These are phyloP conservation scores for Pinctada fucata DNA, from an alignment of 2,888 invertebrate genomes.

Conservation along the genomic window DNA sequence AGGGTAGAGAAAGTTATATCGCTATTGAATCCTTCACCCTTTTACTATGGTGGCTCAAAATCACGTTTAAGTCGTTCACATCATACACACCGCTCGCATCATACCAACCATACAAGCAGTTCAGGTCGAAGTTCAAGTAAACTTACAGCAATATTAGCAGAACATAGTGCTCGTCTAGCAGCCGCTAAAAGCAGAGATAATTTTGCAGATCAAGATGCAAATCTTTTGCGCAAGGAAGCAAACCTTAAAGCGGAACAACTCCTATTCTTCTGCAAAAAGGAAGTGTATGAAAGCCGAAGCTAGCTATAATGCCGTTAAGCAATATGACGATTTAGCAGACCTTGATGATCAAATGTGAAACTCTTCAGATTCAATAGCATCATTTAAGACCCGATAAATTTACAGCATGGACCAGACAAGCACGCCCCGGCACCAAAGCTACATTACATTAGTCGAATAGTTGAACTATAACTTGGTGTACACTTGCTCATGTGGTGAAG, in stretches of 20 bases:
- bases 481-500: no score
- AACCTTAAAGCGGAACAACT: not conserved
- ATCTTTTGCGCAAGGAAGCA: not conserved
- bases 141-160: no score
- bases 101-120: not conserved
- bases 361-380: no score
- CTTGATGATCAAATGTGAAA: not conserved
- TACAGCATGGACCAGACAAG: no score
- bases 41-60: not conserved
- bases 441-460: no score
- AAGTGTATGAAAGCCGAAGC: constrained; percentile 1
- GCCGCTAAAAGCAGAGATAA: no score
- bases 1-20: constrained; percentile 1
- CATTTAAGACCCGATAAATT: no score
- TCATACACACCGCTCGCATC: no score
- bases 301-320: not conserved
- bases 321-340: constrained; percentile 1
- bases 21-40: not conserved
- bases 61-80: not conserved
- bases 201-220: not conserved
- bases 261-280: not conserved
- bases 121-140: constrained; percentile 1
- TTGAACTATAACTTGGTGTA: no score
- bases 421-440: no score
- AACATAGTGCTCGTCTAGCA: no score